Evolutionary conservation across 37 sponge, comb jelly and placozoan species (phyloP), one percentile per base, ranked within the genome.

Genomic region (Mnemiopsis leidyi): DNA sequence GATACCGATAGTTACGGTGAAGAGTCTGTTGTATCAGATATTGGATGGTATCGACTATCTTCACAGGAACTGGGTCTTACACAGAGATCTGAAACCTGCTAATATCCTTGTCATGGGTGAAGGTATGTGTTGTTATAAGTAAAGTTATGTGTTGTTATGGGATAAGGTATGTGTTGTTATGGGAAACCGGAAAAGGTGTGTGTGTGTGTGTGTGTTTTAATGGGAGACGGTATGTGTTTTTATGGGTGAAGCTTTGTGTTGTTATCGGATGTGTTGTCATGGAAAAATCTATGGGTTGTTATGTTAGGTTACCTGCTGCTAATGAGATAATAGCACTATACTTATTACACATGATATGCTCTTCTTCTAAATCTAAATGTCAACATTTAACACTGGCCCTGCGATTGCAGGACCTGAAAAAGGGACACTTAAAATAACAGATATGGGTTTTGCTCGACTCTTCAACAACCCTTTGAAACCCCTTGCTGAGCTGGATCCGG

Each of bases 31-130:
- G 67, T 95, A 95, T 73, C 98, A 98, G 94, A 95, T 98, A 28
- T 92, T 98, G 83, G 96, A 95, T 83, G 98, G 98, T 0, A 98
- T 98, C 33, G 95, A 97, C 93, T 98, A 97, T 88, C 95, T 98
- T 38, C 98, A 98, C 93, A 79, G 94, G 69, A 97, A 97, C 94
- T 98, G 98, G 98, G 96, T 98, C 29, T 95, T 98, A 0, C 98
- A 98, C 75, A 93, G 98, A 79, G 98, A 98, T 68, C 93, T 98
- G 93, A 98, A 98, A 97, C 98, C 98, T 76, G 98, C 98, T 71
- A 98, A 98, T 38, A 98, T 98, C 69, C 94, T 98, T 24, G 98
- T 98, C 32, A 98, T 98, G 98, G 98, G 98, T 30, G 98, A 98
- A 73, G 98, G 96, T 79, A 29, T 29, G 82, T 79, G 61, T 48